Base-by-base conservation (phyloP, 1,140 invertebrate species). In the Chionoecetes opilio region DNA sequence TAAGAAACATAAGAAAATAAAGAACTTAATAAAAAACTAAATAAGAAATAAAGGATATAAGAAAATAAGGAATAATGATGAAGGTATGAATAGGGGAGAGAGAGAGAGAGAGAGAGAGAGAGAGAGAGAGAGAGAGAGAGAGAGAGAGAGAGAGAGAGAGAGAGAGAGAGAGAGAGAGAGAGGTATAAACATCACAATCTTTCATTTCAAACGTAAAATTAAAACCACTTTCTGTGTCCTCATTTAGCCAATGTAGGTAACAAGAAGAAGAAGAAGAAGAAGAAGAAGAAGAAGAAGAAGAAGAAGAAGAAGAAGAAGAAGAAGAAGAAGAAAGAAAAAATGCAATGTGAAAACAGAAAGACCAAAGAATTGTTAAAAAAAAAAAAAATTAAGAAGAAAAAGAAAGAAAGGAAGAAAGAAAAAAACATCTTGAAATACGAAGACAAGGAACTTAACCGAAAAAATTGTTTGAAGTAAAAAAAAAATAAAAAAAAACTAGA, bases 91-190 rank as follows among this genome's bases (percentile, higher is more conserved):
- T 0, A 75, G n/a, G 21, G 63, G 6, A 75, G n/a, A 75, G 14
- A 46, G 41, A 46, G 41, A 53, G 21, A 53, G 46, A 53, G 46
- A 53, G 46, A 53, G 46, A 53, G 63, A 75, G n/a, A 75, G 63
- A 75, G 63, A 75, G 63, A 75, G 63, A 75, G 63, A 75, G 63
- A 75, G 63, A 75, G 63, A 75, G 63, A 75, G 63, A 75, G 63
- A 75, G 63, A 75, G 63, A 63, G 53, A 63, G 53, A 63, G 53
- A 63, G 53, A 63, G 53, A 63, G 53, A 63, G 53, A 63, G 53
- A 63, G 53, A 63, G 53, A 63, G 53, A 63, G 53, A 63, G 53
- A 63, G 53, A 63, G 53, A 75, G 63, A 75, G 63, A 75, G 63
- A n/a, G 5, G 63, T 2, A n/a, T 75, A 26, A 75, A 26, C 21